Conservation (phyloP, 2,888 invertebrate species). For the Campopleginae sp. region DNA sequence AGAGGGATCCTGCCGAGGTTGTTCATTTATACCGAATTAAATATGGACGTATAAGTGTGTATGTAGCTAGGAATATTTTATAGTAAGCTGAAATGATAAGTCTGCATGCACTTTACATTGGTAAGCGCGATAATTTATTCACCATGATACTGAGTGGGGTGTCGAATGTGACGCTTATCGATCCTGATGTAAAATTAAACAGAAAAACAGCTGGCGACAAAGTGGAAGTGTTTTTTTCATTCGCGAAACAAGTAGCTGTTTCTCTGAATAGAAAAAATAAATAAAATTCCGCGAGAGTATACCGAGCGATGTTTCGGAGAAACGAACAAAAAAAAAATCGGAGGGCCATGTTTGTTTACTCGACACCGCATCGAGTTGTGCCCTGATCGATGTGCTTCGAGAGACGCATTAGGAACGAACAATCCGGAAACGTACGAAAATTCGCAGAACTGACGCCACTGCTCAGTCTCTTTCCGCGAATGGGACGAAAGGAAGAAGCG, state of each 20-base stretch:
- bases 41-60: neutral
- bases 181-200: neutral
- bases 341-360: constrained; percentile 50
- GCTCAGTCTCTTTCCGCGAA: neutral
- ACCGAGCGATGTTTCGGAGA: constrained; percentile 13
- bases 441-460: too few species aligned
- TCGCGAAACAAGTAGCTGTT: neutral
- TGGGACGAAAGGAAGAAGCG: neutral
- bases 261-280: constrained; percentile 5
- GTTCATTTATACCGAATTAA: constrained; percentile 29
- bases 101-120: constrained; percentile 51
- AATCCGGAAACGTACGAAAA: neutral
- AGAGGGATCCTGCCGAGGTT: constrained; percentile 38
- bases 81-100: constrained; percentile 20
- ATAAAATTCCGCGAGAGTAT: constrained; percentile 27
- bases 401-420: neutral
- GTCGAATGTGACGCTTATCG: constrained; percentile 6
- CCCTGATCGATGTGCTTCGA: neutral
- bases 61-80: neutral
- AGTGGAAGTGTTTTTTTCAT: neutral
- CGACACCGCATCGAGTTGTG: neutral
- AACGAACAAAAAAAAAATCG: neutral
- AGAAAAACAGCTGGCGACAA: constrained; percentile 12
- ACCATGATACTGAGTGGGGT: constrained; percentile 23
- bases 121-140: constrained; percentile 55